Base-by-base conservation (phyloP, 1,140 invertebrate species). In the Diorhabda sublineata region DNA sequence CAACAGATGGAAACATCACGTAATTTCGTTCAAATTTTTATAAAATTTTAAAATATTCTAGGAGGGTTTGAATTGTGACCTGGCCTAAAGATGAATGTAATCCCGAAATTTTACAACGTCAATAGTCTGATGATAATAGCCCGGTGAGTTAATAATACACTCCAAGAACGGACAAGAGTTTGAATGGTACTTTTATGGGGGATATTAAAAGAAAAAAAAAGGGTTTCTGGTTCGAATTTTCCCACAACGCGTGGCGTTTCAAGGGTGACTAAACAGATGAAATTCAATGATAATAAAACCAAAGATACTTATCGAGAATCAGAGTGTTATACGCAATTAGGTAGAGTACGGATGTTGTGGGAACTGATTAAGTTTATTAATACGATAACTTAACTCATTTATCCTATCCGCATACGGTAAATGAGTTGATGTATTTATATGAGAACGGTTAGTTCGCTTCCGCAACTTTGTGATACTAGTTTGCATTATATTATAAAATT, bases 161-260 rank as follows among this genome's bases (percentile, higher is more conserved):
- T 52, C 26, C 26, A 52, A 52, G 47, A 52, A 3, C 47, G 47
- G 47, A 52, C 47, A 52, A 52, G 47, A 52, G 47, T 6, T n/a
- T 52, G 6, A 8, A 52, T 52, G 47, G 47, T 52, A 52, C 47
- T 52, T 52, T 52, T 52, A 52, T 52, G 4, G 47, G 59, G 59
- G 7, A 60, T 60, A 60, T 60, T 60, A 60, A 60, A 26, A 26
- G 26, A 26, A 26, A 26, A 26, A 26, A 60, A 60, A 60, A 60
- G 59, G 59, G 59, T 60, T 60, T 42, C 59, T 42, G 59, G 59
- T 60, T 11, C 7, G 42, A 60, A 42, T 60, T 60, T 60, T 60
- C 59, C 59, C 59, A 60, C 59, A 60, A 60, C 59, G 59, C 59
- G 59, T 60, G 59, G 59, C 59, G 42, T 6, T 60, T 60, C 59